Evolutionary conservation across 2,113 vertebrate genomes (phyloP).

Genomic region (Podarcis muralis): DNA sequence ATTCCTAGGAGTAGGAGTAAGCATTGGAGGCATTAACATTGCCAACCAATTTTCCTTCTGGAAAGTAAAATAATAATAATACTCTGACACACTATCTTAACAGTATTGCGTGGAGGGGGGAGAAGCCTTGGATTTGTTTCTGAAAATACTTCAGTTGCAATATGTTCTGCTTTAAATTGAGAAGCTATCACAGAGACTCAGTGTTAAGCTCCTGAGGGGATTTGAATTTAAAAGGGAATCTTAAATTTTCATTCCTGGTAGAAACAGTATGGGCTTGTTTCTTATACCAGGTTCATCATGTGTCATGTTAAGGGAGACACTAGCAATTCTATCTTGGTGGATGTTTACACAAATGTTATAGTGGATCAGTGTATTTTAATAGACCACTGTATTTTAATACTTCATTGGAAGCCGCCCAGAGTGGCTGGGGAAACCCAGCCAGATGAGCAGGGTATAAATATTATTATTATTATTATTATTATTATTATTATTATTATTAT

Average conservation of each 20-base stretch:
- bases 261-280: background rate
- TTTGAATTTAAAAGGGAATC: background rate
- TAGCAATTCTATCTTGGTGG: background rate
- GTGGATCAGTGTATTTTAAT: background rate
- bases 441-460: too few species aligned
- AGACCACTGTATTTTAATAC: too few species aligned
- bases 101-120: background rate
- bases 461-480: too few species aligned
- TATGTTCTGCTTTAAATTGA: background rate
- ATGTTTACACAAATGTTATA: background rate
- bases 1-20: too few species aligned
- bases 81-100: background rate
- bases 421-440: too few species aligned
- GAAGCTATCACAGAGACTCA: background rate
- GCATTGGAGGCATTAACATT: too few species aligned
- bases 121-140: background rate
- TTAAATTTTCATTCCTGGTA: background rate
- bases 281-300: background rate
- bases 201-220: background rate
- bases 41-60: too few species aligned
- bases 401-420: too few species aligned
- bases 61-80: too few species aligned
- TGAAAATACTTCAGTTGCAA: background rate
- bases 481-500: too few species aligned
- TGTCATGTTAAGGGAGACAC: background rate